Conservation (phyloP, 2,113 vertebrate species). For the Protobothrops flavoviridis region DNA sequence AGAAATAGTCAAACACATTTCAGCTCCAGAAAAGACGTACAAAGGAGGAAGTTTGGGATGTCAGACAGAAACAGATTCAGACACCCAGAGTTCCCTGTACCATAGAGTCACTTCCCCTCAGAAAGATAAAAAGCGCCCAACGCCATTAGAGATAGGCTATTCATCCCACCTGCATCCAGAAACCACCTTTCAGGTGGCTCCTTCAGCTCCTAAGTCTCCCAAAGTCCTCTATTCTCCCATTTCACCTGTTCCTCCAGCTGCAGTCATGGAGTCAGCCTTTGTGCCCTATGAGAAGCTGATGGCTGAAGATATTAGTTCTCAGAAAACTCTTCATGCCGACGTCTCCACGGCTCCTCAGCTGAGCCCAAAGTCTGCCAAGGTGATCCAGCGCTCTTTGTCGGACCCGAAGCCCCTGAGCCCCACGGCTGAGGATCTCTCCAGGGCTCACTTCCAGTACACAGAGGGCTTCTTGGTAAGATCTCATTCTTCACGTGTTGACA, state of each 20-base stretch:
- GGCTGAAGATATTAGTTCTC: constrained; percentile 83
- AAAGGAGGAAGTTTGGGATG: constrained; percentile 91
- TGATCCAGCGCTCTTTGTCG: constrained; percentile 92
- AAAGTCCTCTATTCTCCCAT: constrained; percentile 91
- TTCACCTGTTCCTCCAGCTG: constrained; percentile 90
- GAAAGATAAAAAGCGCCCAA: constrained; percentile 88
- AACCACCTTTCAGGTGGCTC: constrained; percentile 82
- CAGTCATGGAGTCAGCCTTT: constrained; percentile 90
- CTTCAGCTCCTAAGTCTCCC: constrained; percentile 87
- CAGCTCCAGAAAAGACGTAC: constrained; percentile 90
- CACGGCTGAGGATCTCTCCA: constrained; percentile 87
- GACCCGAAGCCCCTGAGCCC: constrained; percentile 95
- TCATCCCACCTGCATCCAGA: constrained; percentile 87
- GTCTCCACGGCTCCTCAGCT: constrained; percentile 82
- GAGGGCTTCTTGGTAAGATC: constrained; percentile 91
- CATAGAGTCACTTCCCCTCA: constrained; percentile 78
- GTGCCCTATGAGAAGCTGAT: constrained; percentile 91
- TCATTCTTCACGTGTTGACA: not conserved
- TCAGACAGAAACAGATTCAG: constrained; percentile 90
- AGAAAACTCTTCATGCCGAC: constrained; percentile 88
- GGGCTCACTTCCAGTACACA: constrained; percentile 88
- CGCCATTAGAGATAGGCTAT: constrained; percentile 87
- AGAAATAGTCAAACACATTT: constrained; percentile 95
- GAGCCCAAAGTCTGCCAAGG: constrained; percentile 87
- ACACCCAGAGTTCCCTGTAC: constrained; percentile 76